Evolutionary conservation across 2,888 invertebrate genomes (phyloP).

Genomic region (Anagyrus pseudococci): DNA sequence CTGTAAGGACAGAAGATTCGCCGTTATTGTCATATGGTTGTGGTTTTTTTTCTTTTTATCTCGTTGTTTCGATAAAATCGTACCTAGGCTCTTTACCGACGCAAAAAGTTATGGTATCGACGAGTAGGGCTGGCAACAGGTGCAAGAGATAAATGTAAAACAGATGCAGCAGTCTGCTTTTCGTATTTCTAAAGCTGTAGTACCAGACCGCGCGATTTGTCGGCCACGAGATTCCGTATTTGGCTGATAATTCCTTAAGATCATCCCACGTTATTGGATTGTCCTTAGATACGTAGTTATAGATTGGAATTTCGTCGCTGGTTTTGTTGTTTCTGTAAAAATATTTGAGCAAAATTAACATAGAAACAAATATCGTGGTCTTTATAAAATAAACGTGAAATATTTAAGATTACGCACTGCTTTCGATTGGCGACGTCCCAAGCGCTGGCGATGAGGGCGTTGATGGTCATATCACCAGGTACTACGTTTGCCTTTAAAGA

Average conservation of each 20-base stretch:
- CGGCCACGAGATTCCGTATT: conserved; percentile 68
- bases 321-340: conserved; percentile 30
- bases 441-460: conserved; percentile 79
- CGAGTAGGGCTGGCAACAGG: conserved; percentile 69
- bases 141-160: conserved; percentile 69
- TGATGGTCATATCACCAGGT: conserved; percentile 84
- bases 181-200: conserved; percentile 70
- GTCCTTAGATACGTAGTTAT: conserved; percentile 84
- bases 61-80: not conserved
- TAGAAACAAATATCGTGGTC: not conserved
- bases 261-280: conserved; percentile 84
- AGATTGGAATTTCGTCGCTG: conserved; percentile 67
- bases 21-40: not conserved
- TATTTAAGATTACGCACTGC: conserved; percentile 39
- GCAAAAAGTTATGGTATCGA: conserved; percentile 66
- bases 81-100: conserved; percentile 64
- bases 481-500: conserved; percentile 80
- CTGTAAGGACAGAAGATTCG: conserved; percentile 61
- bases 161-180: conserved; percentile 65
- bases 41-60: no score
- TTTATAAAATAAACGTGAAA: not conserved
- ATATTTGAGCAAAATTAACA: not conserved
- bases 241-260: conserved; percentile 68
- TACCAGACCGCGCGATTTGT: conserved; percentile 74
- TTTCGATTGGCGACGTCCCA: conserved; percentile 70